These are phyloP conservation scores for Baryphthengus martii DNA, from an alignment of 2,113 vertebrate genomes.

Conservation along the genomic window DNA sequence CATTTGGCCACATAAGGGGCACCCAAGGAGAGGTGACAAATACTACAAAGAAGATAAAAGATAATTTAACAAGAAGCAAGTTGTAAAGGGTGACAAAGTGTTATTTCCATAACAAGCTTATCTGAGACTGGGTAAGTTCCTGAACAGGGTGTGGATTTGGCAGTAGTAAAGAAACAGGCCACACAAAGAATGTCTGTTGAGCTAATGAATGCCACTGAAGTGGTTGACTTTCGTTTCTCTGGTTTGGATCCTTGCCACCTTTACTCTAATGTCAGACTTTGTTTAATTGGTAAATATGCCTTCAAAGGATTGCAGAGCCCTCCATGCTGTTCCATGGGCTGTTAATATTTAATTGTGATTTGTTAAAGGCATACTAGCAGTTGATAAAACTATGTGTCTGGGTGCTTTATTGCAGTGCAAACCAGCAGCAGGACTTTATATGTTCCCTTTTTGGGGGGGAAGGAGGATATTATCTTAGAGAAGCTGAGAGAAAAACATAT, in stretches of 20 bases:
- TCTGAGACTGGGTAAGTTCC: constrained; percentile 75
- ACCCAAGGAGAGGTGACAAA: constrained; percentile 75
- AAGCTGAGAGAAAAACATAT: neutral
- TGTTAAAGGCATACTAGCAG: constrained; percentile 75
- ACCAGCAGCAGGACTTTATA: constrained; percentile 44
- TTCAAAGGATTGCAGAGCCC: constrained; percentile 75
- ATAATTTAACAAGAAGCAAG: constrained; percentile 81
- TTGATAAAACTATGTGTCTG: constrained; percentile 68
- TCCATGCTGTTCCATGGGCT: constrained; percentile 66
- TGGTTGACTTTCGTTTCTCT: constrained; percentile 80
- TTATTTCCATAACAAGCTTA: constrained; percentile 84
- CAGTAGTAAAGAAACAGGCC: constrained; percentile 78
- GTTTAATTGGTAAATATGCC: constrained; percentile 83
- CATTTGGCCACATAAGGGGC: constrained; percentile 45
- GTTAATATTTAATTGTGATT: constrained; percentile 82
- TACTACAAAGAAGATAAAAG: constrained; percentile 79
- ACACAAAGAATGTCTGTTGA: constrained; percentile 79
- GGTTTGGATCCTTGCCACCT: constrained; percentile 83
- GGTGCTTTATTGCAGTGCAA: constrained; percentile 70
- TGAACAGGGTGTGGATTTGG: constrained; percentile 81
- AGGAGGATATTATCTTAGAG: neutral
- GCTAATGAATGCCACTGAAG: constrained; percentile 80
- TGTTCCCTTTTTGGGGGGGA: neutral
- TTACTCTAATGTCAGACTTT: constrained; percentile 76
- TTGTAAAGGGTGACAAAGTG: constrained; percentile 80